Base-by-base conservation (phyloP, 2,888 invertebrate species). In the Itoplectis maculator region DNA sequence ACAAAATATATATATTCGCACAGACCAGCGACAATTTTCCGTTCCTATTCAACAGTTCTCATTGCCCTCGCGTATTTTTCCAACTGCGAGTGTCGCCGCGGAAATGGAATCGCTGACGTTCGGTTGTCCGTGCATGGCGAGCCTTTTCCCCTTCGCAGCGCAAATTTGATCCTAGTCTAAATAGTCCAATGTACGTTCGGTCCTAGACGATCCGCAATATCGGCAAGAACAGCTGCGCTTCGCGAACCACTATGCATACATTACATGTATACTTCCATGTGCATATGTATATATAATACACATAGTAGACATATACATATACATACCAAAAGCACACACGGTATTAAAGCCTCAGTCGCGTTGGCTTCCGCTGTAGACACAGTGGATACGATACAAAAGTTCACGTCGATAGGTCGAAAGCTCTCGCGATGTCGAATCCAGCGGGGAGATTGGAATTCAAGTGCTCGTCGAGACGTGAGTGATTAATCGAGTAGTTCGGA, bases 381-480 rank as follows among this genome's bases (percentile, higher is more conserved):
- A 18, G 42, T 70, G 40, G 15, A 54, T 40, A 15, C 13, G 40
- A 20, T 54, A 59, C 6, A 23, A 40, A 40, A 23, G 7, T 9
- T 6, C 54, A 56, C 23, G 8, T 29, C 29, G 23, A 37, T 40
- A 56, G 20, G 7, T 59, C 15, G 20, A 47, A 11, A 11, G n/a
- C n/a, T n/a, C n/a, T 40, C 54, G 54, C 66, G 42, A 47, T 18
- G 15, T 29, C 15, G 13, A 23, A 1, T 49, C 42, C 23, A 5
- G 49, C 51, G 42, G 42, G 56, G 35, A 51, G 61, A 74, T 56
- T 42, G 20, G 40, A 40, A 51, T 61, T 61, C 61, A 79, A 79
- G 74, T 74, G 79, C 20, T 79, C 63, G 18, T 63, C 29, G 56
- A 29, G 59, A 15, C 51, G 68, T 42, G 69, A 74, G 54, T 68